These are phyloP conservation scores for Panzeria rudis DNA, from an alignment of 2,888 invertebrate species.

Conservation along the genomic window DNA sequence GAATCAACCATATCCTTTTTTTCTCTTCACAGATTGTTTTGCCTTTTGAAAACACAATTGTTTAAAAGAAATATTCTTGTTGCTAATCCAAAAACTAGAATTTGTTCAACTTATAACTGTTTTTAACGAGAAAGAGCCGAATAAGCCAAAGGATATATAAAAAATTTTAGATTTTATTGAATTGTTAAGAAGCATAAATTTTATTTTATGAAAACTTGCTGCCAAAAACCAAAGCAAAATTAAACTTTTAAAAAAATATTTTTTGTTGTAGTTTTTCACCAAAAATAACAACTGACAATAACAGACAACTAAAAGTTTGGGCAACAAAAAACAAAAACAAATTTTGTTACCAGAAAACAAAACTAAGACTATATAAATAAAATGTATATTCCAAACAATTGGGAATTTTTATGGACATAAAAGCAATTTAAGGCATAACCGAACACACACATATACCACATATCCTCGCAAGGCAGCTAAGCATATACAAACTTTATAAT, in stretches of 20 bases:
- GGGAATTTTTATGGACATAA: slow-evolving; percentile 50
- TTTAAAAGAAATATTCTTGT: background rate
- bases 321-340: background rate
- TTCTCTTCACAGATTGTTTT: no score
- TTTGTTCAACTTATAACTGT: slow-evolving; percentile 20
- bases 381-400: slow-evolving; percentile 37
- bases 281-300: slow-evolving; percentile 41
- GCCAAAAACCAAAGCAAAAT: slow-evolving; percentile 52
- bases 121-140: slow-evolving; percentile 2
- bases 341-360: slow-evolving; percentile 7
- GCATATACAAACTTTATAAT: slow-evolving; percentile 55
- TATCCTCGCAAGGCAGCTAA: slow-evolving; percentile 34
- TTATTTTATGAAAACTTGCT: slow-evolving; percentile 48
- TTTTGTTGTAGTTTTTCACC: background rate
- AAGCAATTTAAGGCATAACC: slow-evolving; percentile 50
- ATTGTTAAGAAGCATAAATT: slow-evolving; percentile 58
- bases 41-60: background rate
- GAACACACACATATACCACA: background rate
- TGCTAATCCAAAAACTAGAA: background rate
- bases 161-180: slow-evolving; percentile 48
- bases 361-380: slow-evolving; percentile 16
- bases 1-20: no score
- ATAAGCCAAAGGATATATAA: slow-evolving; percentile 14
- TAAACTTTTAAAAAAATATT: slow-evolving; percentile 19
- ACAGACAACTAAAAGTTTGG: slow-evolving; percentile 41